Evolutionary conservation across 2,797 vertebrate genomes (phyloP).

Genomic region (Diglossa cyanea): DNA sequence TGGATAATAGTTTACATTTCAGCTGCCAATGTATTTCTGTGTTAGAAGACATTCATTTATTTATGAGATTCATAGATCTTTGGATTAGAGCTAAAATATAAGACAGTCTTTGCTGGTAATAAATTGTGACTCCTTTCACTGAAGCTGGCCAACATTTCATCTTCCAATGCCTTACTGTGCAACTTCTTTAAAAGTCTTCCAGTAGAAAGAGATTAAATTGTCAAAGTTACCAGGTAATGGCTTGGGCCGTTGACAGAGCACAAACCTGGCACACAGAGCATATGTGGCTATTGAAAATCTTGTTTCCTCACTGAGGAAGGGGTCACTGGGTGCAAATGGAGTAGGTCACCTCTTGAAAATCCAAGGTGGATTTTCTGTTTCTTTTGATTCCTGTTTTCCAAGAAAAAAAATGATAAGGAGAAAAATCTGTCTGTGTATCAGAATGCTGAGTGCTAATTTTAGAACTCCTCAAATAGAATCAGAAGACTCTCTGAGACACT

Average conservation of each 20-base stretch:
- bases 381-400: not conserved
- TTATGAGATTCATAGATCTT: not conserved
- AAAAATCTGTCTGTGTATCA: not conserved
- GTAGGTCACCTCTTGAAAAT: not conserved
- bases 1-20: not conserved
- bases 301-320: not conserved
- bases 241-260: not conserved
- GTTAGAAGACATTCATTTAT: not conserved
- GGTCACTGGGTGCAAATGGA: not conserved
- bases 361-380: not conserved
- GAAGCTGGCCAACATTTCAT: not conserved
- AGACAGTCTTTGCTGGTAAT: not conserved
- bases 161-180: not conserved
- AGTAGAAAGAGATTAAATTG: not conserved
- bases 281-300: not conserved
- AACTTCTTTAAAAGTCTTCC: not conserved
- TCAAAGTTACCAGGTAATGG: not conserved
- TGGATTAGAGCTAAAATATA: not conserved
- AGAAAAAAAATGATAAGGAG: not conserved
- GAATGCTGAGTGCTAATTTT: slow-evolving; percentile 12
- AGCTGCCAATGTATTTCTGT: not conserved
- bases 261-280: not conserved
- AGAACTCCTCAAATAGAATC: slow-evolving; percentile 8
- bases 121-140: not conserved
- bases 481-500: not conserved